Percentiles rank a stretch among this genome's conserved stretches.
These are phyloP conservation scores for Notodonta ziczac DNA, from an alignment of 2,888 invertebrate species.

Conservation along the genomic window DNA sequence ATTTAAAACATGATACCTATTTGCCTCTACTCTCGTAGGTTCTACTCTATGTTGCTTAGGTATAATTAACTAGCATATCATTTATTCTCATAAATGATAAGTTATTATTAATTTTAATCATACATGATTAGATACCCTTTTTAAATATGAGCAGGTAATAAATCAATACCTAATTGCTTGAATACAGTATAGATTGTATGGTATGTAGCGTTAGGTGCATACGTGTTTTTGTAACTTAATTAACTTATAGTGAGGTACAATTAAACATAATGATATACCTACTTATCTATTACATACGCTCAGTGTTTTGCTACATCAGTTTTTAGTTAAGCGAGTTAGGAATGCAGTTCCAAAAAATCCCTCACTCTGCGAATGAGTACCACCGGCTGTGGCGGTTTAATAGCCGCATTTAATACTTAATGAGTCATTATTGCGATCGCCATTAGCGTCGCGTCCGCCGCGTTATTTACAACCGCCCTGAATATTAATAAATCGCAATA, in stretches of 20 bases:
- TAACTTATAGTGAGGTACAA: not conserved
- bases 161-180: not conserved
- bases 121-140: not conserved
- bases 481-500: constrained; percentile 77
- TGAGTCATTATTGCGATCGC: constrained; percentile 71
- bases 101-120: too few species aligned
- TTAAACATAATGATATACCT: not conserved
- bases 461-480: constrained; percentile 67
- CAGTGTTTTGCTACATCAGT: not conserved
- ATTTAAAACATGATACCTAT: too few species aligned
- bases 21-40: too few species aligned
- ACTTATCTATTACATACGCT: too few species aligned
- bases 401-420: constrained; percentile 69
- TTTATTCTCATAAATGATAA: not conserved
- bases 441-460: constrained; percentile 64
- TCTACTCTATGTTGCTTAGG: not conserved
- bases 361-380: constrained; percentile 19
- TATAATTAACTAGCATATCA: not conserved
- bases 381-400: constrained; percentile 51
- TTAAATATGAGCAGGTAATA: not conserved
- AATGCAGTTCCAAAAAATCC: constrained; percentile 21
- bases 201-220: not conserved
- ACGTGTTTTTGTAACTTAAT: constrained; percentile 3
- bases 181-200: not conserved
- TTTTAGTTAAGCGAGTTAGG: not conserved